Evolutionary conservation across 2,888 invertebrate genomes (phyloP).

Genomic region (Tiliacea citrago): DNA sequence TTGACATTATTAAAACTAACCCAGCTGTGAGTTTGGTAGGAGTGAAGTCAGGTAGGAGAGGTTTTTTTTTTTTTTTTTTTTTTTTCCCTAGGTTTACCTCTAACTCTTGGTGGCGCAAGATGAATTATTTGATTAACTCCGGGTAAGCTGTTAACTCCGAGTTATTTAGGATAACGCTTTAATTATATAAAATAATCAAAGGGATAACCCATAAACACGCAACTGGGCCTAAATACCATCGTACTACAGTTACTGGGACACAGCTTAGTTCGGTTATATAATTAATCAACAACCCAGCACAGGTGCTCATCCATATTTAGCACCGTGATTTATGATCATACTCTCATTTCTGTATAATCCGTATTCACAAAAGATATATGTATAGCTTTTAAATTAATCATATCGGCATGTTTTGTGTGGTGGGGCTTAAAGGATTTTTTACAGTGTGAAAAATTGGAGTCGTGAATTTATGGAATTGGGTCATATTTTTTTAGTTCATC

Average conservation of each 20-base stretch:
- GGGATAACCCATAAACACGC: too few species aligned
- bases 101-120: too few species aligned
- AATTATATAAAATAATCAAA: too few species aligned
- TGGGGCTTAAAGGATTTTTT: slow-evolving; percentile 19
- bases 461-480: background rate
- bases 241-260: background rate
- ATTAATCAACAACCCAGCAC: slow-evolving; percentile 51
- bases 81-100: too few species aligned
- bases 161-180: too few species aligned
- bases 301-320: slow-evolving; percentile 54
- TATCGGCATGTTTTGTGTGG: slow-evolving; percentile 7
- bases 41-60: too few species aligned
- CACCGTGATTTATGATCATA: slow-evolving; percentile 43
- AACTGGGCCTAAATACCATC: background rate
- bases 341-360: slow-evolving; percentile 10
- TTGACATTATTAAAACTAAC: too few species aligned
- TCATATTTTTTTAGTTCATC: too few species aligned
- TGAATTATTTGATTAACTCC: too few species aligned
- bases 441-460: slow-evolving; percentile 13
- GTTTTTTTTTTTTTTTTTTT: too few species aligned
- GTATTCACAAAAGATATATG: background rate
- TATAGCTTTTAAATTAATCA: background rate
- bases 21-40: too few species aligned
- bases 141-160: too few species aligned
- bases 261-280: slow-evolving; percentile 14